Conservation (phyloP, 1,140 invertebrate species). For the Scaptomyza montana region DNA sequence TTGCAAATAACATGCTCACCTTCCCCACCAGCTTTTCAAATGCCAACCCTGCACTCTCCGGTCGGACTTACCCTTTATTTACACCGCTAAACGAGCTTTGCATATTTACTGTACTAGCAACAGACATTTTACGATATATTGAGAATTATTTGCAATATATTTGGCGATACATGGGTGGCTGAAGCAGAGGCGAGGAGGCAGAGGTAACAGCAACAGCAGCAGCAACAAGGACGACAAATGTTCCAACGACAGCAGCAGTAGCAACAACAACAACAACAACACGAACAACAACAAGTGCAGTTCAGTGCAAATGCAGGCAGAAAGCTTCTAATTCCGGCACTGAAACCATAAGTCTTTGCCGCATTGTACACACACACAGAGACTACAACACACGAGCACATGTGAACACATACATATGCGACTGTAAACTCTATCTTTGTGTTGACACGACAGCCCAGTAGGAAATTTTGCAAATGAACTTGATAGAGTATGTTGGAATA, state of each 20-base stretch:
- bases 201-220: slow-evolving; percentile 54
- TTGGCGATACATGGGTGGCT: slow-evolving; percentile 43
- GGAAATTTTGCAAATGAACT: slow-evolving; percentile 8
- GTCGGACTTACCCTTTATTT: slow-evolving; percentile 44
- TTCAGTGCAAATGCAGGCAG: slow-evolving; percentile 76
- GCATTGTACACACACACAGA: slow-evolving; percentile 66
- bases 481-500: not conserved
- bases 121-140: slow-evolving; percentile 83
- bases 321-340: slow-evolving; percentile 81
- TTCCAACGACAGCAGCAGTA: slow-evolving; percentile 67
- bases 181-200: not conserved
- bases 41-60: not conserved
- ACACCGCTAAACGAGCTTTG: slow-evolving; percentile 79
- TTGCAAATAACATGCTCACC: slow-evolving; percentile 7
- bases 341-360: slow-evolving; percentile 82
- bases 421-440: slow-evolving; percentile 16
- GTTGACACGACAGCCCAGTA: slow-evolving; percentile 23
- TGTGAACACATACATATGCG: slow-evolving; percentile 12
- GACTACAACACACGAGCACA: slow-evolving; percentile 13
- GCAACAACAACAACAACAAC: slow-evolving; percentile 47
- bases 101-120: slow-evolving; percentile 79
- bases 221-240: slow-evolving; percentile 81
- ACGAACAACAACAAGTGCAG: slow-evolving; percentile 49
- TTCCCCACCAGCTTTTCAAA: not conserved
- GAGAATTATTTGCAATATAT: slow-evolving; percentile 82